Evolutionary conservation across 1,140 invertebrate genomes (phyloP).

Genomic region (Dendrolimus kikuchii): DNA sequence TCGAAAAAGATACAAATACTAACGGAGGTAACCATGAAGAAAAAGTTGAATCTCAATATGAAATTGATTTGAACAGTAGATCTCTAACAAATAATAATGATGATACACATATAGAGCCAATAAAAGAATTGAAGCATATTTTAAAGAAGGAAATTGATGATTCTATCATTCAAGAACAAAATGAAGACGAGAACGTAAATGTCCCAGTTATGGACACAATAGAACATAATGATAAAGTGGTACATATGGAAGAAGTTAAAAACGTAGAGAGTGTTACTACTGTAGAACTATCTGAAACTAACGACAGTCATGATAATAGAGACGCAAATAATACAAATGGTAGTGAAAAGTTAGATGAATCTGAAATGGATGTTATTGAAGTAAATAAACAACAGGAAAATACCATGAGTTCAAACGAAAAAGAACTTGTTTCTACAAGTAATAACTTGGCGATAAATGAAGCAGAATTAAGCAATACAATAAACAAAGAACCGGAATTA

Average conservation of each 20-base stretch:
- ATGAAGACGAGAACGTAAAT: constrained; percentile 1
- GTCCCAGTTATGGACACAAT: not conserved
- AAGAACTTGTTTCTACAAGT: no score
- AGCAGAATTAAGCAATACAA: not conserved
- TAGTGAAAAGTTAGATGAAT: not conserved
- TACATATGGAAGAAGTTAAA: constrained; percentile 6
- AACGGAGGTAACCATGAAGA: no score
- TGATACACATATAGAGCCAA: not conserved
- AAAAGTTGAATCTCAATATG: not conserved
- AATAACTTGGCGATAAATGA: not conserved
- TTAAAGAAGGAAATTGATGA: constrained; percentile 1
- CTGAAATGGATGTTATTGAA: not conserved
- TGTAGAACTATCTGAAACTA: not conserved
- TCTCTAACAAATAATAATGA: not conserved
- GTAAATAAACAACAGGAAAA: not conserved
- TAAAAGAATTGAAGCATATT: constrained; percentile 2
- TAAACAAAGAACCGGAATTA: not conserved
- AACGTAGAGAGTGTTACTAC: not conserved
- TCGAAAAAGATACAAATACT: no score
- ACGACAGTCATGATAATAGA: not conserved
- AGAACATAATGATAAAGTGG: not conserved
- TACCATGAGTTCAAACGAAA: no score
- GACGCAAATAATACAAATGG: not conserved
- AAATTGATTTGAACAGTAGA: not conserved
- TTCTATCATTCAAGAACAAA: constrained; percentile 3